Evolutionary conservation across 2,113 vertebrate species (phyloP).

Genomic region (Neogale vison): DNA sequence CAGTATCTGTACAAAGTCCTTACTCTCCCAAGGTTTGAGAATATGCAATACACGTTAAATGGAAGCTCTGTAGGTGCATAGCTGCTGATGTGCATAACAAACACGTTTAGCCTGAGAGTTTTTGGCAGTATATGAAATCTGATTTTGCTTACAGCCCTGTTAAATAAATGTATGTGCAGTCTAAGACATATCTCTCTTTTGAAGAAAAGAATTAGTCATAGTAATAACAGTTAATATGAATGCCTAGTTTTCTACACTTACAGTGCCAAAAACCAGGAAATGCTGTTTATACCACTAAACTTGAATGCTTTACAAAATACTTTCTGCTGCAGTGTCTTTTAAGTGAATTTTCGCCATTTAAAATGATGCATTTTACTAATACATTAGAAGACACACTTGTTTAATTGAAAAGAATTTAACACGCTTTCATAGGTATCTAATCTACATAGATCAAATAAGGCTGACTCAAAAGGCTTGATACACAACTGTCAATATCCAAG

Average conservation of each 20-base stretch:
- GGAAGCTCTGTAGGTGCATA: background rate
- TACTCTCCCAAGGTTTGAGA: background rate
- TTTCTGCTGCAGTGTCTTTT: background rate
- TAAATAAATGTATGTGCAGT: background rate
- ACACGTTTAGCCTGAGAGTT: background rate
- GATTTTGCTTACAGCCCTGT: background rate
- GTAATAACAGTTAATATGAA: slow-evolving; percentile 12
- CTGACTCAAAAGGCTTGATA: background rate
- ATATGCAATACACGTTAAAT: background rate
- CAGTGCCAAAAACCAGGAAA: background rate
- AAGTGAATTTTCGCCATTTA: background rate
- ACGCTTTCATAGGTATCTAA: background rate
- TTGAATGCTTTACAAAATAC: background rate
- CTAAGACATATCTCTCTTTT: background rate
- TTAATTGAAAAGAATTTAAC: slow-evolving; percentile 13
- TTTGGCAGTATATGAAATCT: background rate
- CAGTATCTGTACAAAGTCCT: background rate
- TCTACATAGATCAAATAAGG: background rate
- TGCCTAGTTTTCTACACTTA: background rate
- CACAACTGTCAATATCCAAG: background rate
- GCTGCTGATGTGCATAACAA: background rate
- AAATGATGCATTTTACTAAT: slow-evolving; percentile 4
- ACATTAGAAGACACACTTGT: background rate
- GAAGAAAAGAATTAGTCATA: background rate
- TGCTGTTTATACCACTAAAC: background rate